These are phyloP conservation scores for Theodoxus fluviatilis DNA, from an alignment of 2,888 invertebrate genomes.

Conservation along the genomic window DNA sequence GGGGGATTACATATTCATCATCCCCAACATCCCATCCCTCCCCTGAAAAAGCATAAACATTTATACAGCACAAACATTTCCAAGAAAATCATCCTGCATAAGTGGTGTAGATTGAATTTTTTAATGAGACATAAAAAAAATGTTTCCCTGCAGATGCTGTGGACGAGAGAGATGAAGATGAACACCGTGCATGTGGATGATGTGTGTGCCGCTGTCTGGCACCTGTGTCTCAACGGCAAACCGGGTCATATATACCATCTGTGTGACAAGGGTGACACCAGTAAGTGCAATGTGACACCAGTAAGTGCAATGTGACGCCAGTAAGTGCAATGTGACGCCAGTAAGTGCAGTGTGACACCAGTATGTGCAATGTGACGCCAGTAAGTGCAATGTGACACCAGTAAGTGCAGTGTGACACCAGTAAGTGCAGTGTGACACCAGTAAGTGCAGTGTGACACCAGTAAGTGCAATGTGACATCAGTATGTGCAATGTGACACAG, in stretches of 20 bases:
- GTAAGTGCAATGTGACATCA: neutral
- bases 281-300: slow-evolving; percentile 45
- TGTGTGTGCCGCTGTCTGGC: slow-evolving; percentile 83
- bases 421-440: neutral
- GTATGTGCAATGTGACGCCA: no score
- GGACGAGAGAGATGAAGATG: slow-evolving; percentile 83
- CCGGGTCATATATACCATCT: slow-evolving; percentile 78
- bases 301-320: neutral
- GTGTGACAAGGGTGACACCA: slow-evolving; percentile 82
- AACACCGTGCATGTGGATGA: slow-evolving; percentile 89
- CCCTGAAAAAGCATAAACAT: no score
- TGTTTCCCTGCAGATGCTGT: slow-evolving; percentile 71
- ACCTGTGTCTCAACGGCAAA: slow-evolving; percentile 68
- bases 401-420: neutral
- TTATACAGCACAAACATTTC: no score
- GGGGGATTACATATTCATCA: no score
- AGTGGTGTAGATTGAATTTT: neutral
- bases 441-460: neutral
- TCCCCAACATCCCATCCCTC: no score
- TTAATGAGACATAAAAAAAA: neutral
- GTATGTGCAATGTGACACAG: no score
- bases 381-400: no score
- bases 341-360: no score
- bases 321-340: no score
- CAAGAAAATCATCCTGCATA: neutral